Evolutionary conservation across 1,140 invertebrate species (phyloP).

Genomic region (roundworm (Caenorhabditis elegans)): DNA sequence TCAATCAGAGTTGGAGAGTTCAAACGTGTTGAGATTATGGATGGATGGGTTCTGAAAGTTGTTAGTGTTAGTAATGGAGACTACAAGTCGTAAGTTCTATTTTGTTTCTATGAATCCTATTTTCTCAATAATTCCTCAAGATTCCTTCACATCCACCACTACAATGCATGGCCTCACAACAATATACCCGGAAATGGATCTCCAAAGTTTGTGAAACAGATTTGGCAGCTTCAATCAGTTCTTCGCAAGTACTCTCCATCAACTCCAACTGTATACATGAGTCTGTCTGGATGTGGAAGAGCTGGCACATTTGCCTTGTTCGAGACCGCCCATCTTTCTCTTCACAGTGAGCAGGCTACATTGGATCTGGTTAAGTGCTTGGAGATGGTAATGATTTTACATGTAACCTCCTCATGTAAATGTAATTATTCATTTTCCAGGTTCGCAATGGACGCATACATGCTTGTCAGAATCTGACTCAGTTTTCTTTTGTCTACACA

Average conservation of each 20-base stretch:
- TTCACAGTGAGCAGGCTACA: neutral
- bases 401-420: neutral
- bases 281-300: conserved; percentile 32
- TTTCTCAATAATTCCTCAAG: neutral
- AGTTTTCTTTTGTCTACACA: conserved; percentile 1
- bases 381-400: neutral
- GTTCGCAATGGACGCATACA: neutral
- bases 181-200: neutral
- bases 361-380: neutral
- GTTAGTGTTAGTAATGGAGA: conserved; percentile 23
- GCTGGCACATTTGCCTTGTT: conserved; percentile 24
- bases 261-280: neutral
- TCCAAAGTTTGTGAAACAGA: neutral
- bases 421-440: neutral
- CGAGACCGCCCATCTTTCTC: neutral
- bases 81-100: neutral
- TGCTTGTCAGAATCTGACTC: neutral
- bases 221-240: neutral
- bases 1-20: conserved; percentile 35
- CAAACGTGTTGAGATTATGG: conserved; percentile 8
- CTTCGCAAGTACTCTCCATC: neutral
- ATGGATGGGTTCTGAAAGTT: neutral
- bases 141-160: conserved; percentile 37
- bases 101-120: neutral
- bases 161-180: conserved; percentile 19